Evolutionary conservation across 2,113 vertebrate genomes (phyloP), one percentile per base, ranked within the genome.

Genomic region (Toxotes chatareus): DNA sequence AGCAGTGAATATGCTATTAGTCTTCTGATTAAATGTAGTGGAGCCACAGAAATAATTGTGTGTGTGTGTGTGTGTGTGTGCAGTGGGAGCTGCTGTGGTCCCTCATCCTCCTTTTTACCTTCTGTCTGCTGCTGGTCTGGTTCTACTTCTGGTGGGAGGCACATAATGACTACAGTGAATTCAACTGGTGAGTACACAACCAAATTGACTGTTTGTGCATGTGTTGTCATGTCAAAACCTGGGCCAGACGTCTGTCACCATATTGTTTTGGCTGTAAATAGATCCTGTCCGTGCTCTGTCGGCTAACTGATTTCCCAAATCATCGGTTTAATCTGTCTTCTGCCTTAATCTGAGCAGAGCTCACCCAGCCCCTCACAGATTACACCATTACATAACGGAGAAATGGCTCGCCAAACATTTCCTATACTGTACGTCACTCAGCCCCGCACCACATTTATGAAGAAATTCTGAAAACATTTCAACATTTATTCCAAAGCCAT

Each of bases 101-200:
- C 88, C 77, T 98, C 87, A 95, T 99, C 90, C 97, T 99, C 90
- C 94, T 96, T 69, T 90, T 95, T 7, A 97, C 98, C 83, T 99
- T 98, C 76, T 96, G 95, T 85, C 94, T 99, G 91, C 95, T 97
- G 0, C 94, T 99, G 81, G 88, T 96, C 76, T 99, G 98, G 97
- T 97, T 98, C 90, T 99, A 99, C 92, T 99, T 99, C 94, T 99
- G 98, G 98, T 97, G 96, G 97, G 97, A 98, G 89, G 96, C 96
- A 6, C 96, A 95, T 82, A 99, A 99, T 0, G 98, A 99, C 96
- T 99, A 99, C 93, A 96, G 96, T 44, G 97, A 99, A 82, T 99
- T 98, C 93, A 99, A 99, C 95, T 98, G 97, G 98, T 99, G 89
- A 99, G 98, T 96, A 63, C 13, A 1, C 12, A 8, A n/a, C 42